A percentile compares a stretch with the other conserved stretches of the same genome.
These are phyloP conservation scores for Rostratula benghalensis DNA, from an alignment of 2,113 vertebrate genomes.

Conservation along the genomic window DNA sequence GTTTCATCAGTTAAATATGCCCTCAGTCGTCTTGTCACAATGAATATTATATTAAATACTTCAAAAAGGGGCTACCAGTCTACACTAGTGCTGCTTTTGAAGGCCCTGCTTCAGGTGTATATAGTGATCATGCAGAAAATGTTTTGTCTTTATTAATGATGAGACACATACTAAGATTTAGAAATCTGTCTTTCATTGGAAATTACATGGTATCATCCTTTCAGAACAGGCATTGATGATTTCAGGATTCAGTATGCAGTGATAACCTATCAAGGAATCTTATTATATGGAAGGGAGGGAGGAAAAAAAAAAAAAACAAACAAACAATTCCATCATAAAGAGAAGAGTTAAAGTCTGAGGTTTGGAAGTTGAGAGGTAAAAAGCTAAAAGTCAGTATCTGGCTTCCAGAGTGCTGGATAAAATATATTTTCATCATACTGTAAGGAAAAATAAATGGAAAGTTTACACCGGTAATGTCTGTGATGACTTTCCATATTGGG, in stretches of 20 bases:
- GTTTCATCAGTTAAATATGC: neutral
- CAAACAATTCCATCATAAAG: neutral
- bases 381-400: neutral
- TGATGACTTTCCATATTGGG: neutral
- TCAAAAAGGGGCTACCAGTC: neutral
- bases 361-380: neutral
- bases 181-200: neutral
- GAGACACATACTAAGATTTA: neutral
- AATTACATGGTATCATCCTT: neutral
- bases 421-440: neutral
- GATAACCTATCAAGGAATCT: neutral
- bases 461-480: neutral
- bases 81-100: neutral
- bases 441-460: neutral
- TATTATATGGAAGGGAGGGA: neutral
- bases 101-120: neutral
- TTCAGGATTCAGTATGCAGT: neutral
- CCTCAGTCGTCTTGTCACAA: neutral
- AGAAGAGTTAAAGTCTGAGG: neutral
- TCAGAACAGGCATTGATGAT: neutral
- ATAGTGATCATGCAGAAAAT: neutral
- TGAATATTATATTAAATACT: neutral
- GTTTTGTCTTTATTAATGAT: neutral
- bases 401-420: neutral
- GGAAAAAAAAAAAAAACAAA: too few relatives aligned